These are phyloP conservation scores for Microdon myrmicae DNA, from an alignment of 2,888 invertebrate species.

Conservation along the genomic window DNA sequence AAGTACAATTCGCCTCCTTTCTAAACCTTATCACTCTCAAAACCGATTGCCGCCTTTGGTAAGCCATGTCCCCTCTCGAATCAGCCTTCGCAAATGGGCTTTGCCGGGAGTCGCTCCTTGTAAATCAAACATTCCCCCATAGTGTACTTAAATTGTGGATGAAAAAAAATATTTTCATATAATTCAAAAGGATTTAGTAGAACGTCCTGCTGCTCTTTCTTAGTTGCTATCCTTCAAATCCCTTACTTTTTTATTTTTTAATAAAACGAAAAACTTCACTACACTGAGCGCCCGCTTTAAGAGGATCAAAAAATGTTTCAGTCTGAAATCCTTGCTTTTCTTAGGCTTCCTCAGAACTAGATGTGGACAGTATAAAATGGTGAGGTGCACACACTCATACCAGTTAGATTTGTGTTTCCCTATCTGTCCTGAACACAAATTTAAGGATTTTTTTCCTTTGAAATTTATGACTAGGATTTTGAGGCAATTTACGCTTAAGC, in stretches of 20 bases:
- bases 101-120: conserved; percentile 24
- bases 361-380: conserved; percentile 34
- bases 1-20: no score
- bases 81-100: neutral
- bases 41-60: conserved; percentile 8
- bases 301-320: conserved; percentile 43
- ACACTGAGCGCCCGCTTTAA: conserved; percentile 31
- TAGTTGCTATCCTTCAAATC: conserved; percentile 36
- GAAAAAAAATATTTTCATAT: conserved; percentile 21
- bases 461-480: conserved; percentile 49
- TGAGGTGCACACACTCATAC: conserved; percentile 11
- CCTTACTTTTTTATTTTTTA: no score
- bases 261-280: conserved; percentile 37
- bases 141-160: conserved; percentile 40
- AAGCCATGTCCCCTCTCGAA: neutral
- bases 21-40: conserved; percentile 37
- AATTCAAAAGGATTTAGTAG: conserved; percentile 50
- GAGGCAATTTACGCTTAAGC: conserved; percentile 46
- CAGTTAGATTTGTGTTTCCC: no score
- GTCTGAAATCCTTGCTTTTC: conserved; percentile 18
- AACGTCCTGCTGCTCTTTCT: conserved; percentile 22
- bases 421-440: no score
- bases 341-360: conserved; percentile 11
- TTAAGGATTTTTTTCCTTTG: conserved; percentile 25
- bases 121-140: conserved; percentile 43